phyloP scores from a whole-genome alignment of 2,888 invertebrate species.

The Cotesia congregata region DNA sequence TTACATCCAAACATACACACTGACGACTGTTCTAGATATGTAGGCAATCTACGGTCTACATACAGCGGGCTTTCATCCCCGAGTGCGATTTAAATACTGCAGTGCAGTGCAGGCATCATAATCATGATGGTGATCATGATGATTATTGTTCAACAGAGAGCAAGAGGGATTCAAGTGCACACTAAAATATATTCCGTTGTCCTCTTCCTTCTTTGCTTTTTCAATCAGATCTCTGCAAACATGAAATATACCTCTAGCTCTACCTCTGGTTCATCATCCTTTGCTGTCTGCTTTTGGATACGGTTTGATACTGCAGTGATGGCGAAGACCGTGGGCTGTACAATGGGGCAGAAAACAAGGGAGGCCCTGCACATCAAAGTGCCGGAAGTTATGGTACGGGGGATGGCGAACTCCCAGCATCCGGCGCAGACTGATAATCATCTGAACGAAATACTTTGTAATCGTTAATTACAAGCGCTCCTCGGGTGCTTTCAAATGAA shows the following conservation, averaged over 20 bases:
- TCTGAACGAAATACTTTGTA: conserved; percentile 70
- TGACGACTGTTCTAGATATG: neutral
- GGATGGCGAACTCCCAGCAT: conserved; percentile 58
- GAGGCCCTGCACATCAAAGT: conserved; percentile 68
- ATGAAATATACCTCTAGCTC: neutral
- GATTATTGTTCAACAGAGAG: conserved; percentile 1
- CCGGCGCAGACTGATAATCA: conserved; percentile 70
- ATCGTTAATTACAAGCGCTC: conserved; percentile 67
- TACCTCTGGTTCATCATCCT: neutral
- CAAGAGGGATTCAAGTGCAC: conserved; percentile 23
- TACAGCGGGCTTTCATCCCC: conserved; percentile 36
- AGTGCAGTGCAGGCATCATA: conserved; percentile 32
- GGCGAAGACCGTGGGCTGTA: conserved; percentile 48
- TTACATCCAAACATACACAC: neutral
- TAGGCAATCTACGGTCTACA: neutral
- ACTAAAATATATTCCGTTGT: conserved; percentile 28
- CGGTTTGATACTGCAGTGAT: conserved; percentile 31
- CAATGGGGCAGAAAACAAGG: conserved; percentile 69
- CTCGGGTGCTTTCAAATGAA: conserved; percentile 39
- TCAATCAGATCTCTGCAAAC: conserved; percentile 9
- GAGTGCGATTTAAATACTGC: conserved; percentile 41
- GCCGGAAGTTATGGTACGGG: conserved; percentile 69
- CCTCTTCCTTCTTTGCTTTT: neutral
- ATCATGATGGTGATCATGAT: conserved; percentile 22
- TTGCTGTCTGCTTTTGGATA: conserved; percentile 31